Evolutionary conservation across 2,113 vertebrate genomes (phyloP).

Genomic region (Prinia subflava): DNA sequence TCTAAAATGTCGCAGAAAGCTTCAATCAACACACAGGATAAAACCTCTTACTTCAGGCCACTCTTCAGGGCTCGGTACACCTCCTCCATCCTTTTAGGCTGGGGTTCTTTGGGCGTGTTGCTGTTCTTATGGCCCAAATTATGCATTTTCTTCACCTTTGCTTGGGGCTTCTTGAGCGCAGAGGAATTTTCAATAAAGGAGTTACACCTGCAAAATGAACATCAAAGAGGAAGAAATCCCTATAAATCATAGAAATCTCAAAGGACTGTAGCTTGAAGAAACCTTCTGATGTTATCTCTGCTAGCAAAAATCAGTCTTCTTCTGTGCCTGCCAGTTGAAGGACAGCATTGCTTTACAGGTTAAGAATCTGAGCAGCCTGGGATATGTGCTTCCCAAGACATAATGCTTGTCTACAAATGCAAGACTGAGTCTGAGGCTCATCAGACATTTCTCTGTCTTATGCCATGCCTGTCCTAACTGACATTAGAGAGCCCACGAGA

Average conservation of each 20-base stretch:
- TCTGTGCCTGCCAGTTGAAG: not conserved
- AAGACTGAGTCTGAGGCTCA: not conserved
- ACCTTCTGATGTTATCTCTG: not conserved
- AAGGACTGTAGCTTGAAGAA: not conserved
- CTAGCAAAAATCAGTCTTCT: not conserved
- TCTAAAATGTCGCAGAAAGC: not conserved
- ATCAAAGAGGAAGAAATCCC: not conserved
- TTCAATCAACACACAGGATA: not conserved
- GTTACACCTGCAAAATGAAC: slow-evolving; percentile 83
- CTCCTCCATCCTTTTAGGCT: slow-evolving; percentile 91
- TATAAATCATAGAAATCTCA: not conserved
- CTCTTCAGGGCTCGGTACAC: slow-evolving; percentile 89
- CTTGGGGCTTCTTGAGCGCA: slow-evolving; percentile 89
- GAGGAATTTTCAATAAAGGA: slow-evolving; percentile 95
- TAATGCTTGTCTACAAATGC: not conserved
- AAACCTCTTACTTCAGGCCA: slow-evolving; percentile 88
- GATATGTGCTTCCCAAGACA: not conserved
- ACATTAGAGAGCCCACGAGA: not conserved
- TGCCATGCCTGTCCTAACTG: not conserved
- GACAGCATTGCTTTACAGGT: not conserved
- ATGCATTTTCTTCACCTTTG: slow-evolving; percentile 93
- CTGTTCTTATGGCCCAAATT: slow-evolving; percentile 88
- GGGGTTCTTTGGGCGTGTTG: slow-evolving; percentile 86
- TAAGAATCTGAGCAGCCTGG: not conserved
- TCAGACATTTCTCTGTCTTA: not conserved